Evolutionary conservation across 2,888 invertebrate genomes (phyloP), one percentile per base, ranked within the genome.

Genomic region (Malachius bipustulatus): DNA sequence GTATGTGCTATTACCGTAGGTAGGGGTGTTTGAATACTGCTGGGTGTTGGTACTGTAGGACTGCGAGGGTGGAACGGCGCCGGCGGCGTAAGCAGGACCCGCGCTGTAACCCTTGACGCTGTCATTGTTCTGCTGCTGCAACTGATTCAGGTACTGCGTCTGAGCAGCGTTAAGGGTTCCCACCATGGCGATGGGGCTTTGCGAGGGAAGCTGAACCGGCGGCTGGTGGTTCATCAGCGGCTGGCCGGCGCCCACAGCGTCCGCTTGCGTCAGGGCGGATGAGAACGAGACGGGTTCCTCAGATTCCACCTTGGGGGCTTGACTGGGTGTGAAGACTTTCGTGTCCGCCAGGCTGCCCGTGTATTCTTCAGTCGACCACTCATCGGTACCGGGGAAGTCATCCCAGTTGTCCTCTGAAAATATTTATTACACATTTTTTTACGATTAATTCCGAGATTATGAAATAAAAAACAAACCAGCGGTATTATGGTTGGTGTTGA

Each of bases 341-440:
- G 88, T 89, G 60, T 94, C 93, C 44, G 88, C 83, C 41, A 93
- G 71, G 48, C 89, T 90, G 35, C 93, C 93, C 26, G 89, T 88
- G 71, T 93, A 94, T 60, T 93, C 93, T 63, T 93, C 91, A 55
- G 61, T 56, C 68, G 57, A 74, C 76, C 77, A 77, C 41, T 70
- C 70, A 46, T 69, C 70, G 16, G 64, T 47, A n/a, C 55, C 57
- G 1, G 59, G 61, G 42, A 59, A 60, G 30, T 63, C 63, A 64
- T 84, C 88, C 88, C 82, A 89, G 62, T 83, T 84, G 56, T 78
- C 77, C 51, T 47, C 47, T 19, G 24, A n/a, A n/a, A 19, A n/a
- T n/a, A n/a, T n/a, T n/a, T n/a, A n/a, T n/a, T n/a, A n/a, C n/a
- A n/a, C n/a, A n/a, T n/a, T n/a, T n/a, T n/a, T n/a, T n/a, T n/a